Evolutionary conservation across 1,140 invertebrate genomes (phyloP).

Genomic region (Sinonovacula constricta): DNA sequence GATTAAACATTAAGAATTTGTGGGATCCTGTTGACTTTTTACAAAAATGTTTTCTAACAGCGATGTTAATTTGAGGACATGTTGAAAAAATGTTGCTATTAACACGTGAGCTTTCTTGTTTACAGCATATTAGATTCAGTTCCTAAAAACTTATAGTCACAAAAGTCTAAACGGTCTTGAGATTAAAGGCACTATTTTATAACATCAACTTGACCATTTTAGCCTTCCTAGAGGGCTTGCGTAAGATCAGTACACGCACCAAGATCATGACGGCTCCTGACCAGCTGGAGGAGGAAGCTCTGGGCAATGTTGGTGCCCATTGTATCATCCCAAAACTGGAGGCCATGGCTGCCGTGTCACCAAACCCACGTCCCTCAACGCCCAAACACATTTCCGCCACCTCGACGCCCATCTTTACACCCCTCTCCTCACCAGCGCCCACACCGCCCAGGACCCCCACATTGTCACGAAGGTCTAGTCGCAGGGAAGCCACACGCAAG

Average conservation of each 20-base stretch:
- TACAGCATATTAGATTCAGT: too few relatives aligned
- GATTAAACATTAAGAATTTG: too few relatives aligned
- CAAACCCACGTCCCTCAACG: neutral
- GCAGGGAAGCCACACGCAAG: conserved; percentile 27
- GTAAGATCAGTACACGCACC: conserved; percentile 34
- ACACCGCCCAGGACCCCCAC: conserved; percentile 42
- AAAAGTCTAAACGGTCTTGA: too few relatives aligned
- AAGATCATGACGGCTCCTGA: conserved; percentile 45
- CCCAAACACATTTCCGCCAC: too few relatives aligned
- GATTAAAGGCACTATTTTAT: too few relatives aligned
- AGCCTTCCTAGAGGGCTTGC: conserved; percentile 36
- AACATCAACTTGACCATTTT: too few relatives aligned
- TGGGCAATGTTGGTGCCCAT: conserved; percentile 13
- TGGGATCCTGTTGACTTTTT: too few relatives aligned
- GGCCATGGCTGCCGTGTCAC: neutral
- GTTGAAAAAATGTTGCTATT: too few relatives aligned
- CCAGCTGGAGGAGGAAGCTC: conserved; percentile 16
- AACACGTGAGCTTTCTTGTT: too few relatives aligned
- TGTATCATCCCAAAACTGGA: neutral
- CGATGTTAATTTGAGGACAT: too few relatives aligned
- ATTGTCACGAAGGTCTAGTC: neutral
- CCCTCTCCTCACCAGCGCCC: conserved; percentile 8
- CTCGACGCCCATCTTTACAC: conserved; percentile 10
- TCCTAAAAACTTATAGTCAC: too few relatives aligned
- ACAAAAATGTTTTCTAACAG: too few relatives aligned